Percentiles rank a stretch among this genome's conserved stretches.
Evolutionary conservation across 53 echinoderm and acorn worm genomes (phyloP).

Genomic region (Antedon mediterranea): DNA sequence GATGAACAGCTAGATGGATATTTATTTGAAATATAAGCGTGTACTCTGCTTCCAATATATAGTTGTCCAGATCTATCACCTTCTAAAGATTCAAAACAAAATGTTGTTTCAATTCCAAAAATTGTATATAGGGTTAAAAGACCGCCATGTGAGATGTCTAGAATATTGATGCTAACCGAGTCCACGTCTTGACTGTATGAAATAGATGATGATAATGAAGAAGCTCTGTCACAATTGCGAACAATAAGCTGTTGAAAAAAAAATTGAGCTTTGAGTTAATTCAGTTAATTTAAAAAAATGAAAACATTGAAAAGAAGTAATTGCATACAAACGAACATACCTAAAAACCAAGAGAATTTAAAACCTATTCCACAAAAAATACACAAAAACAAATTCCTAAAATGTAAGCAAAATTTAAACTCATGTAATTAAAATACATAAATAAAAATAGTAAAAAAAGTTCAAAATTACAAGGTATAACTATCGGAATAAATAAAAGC

Average conservation of each 20-base stretch:
- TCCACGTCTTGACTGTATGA: slow-evolving; percentile 11
- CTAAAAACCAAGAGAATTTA: too few relatives aligned
- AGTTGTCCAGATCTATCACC: slow-evolving; percentile 53
- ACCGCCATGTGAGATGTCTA: slow-evolving; percentile 29
- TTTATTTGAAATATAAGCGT: slow-evolving; percentile 2
- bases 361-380: too few relatives aligned
- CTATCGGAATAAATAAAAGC: too few relatives aligned
- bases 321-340: too few relatives aligned
- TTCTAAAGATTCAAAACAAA: slow-evolving; percentile 20
- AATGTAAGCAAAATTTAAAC: too few relatives aligned
- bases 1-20: not conserved
- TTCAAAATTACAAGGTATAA: too few relatives aligned
- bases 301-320: too few relatives aligned
- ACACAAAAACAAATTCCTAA: too few relatives aligned
- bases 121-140: slow-evolving; percentile 7
- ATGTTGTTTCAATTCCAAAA: slow-evolving; percentile 11
- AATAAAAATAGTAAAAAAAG: too few relatives aligned
- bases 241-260: slow-evolving; percentile 36
- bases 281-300: too few relatives aligned
- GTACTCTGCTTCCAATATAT: slow-evolving; percentile 13
- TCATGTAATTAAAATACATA: too few relatives aligned
- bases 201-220: slow-evolving; percentile 27
- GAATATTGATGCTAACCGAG: slow-evolving; percentile 33
- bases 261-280: not conserved
- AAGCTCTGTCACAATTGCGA: slow-evolving; percentile 35